Base-by-base conservation (phyloP, 2,797 vertebrate species). In the Tragopan temminckii region DNA sequence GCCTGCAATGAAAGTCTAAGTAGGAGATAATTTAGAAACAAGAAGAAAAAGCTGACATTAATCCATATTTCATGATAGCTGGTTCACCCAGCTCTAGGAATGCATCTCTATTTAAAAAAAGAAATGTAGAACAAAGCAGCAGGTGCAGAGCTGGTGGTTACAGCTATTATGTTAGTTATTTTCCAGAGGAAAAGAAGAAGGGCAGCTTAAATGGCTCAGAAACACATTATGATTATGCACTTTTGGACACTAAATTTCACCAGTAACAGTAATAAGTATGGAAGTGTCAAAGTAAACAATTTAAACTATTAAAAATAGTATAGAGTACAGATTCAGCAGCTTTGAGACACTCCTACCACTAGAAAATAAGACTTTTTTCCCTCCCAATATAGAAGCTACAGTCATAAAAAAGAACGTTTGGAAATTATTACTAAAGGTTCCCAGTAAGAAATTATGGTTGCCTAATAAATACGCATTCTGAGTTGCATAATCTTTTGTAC, bases 91-190 rank as follows among this genome's bases (percentile, higher is more conserved):
- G 64, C 45, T 36, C 78, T 5, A 80, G 52, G 57, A 66, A 18
- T 0, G 40, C 31, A 18, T n/a, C 46, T n/a, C 33, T 33, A 9
- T 46, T 57, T 19, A 5, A 7, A 24, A 52, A n/a, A 31, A 31
- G 17, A 20, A 31, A 11, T 25, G 29, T 11, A 19, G 11, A 4
- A 45, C 11, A 15, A 18, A 38, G 55, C 77, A 42, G 58, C 1
- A 0, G 58, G n/a, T 11, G 50, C 79, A 63, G 40, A 7, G n/a
- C 13, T 2, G 1, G 29, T 0, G 19, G 58, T 4, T 4, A 27
- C 24, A 33, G 25, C 7, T 13, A 25, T 5, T 2, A 9, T 24
- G 25, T 2, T 8, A 27, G 50, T 16, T 31, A 52, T 53, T 53
- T 31, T 48, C 27, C 36, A 55, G 53, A 70, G 19, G 23, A 33